Percentiles rank a stretch among this genome's conserved stretches.
Conservation (phyloP, 2,888 invertebrate species). For the Stictocephala bisonia region DNA sequence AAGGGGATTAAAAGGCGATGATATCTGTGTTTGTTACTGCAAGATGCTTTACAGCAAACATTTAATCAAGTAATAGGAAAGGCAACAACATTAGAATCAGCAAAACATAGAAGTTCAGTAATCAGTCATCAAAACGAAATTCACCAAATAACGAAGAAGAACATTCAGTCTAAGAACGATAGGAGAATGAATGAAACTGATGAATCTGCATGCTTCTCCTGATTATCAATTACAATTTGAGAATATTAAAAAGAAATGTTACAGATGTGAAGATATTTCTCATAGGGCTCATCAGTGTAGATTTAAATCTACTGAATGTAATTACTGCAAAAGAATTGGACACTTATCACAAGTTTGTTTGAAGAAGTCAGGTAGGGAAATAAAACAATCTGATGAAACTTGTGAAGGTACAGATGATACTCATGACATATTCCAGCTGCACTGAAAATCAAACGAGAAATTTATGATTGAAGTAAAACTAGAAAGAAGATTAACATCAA, state of each 20-base stretch:
- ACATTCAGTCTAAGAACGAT: background rate
- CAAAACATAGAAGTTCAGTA: background rate
- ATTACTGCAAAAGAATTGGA: slow-evolving; percentile 7
- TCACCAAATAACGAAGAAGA: background rate
- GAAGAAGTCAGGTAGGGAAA: background rate
- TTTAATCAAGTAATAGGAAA: background rate
- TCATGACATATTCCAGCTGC: slow-evolving; percentile 7
- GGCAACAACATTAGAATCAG: background rate
- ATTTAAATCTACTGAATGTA: slow-evolving; percentile 21
- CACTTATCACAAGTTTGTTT: slow-evolving; percentile 15
- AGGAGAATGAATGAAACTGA: background rate
- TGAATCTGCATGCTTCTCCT: no score
- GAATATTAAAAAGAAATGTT: slow-evolving; percentile 8
- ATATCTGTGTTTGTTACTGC: no score
- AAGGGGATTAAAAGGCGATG: no score
- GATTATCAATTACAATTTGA: slow-evolving; percentile 18
- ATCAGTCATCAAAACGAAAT: background rate
- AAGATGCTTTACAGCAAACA: background rate
- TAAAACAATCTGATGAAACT: slow-evolving; percentile 22
- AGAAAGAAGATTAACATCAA: background rate
- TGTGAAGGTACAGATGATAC: background rate
- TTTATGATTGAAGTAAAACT: slow-evolving; percentile 18
- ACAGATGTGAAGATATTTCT: background rate
- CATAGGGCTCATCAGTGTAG: slow-evolving; percentile 16
- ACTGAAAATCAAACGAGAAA: slow-evolving; percentile 12